phyloP scores from a whole-genome alignment of 1,140 invertebrate genomes.

The Drosophila elegans region DNA sequence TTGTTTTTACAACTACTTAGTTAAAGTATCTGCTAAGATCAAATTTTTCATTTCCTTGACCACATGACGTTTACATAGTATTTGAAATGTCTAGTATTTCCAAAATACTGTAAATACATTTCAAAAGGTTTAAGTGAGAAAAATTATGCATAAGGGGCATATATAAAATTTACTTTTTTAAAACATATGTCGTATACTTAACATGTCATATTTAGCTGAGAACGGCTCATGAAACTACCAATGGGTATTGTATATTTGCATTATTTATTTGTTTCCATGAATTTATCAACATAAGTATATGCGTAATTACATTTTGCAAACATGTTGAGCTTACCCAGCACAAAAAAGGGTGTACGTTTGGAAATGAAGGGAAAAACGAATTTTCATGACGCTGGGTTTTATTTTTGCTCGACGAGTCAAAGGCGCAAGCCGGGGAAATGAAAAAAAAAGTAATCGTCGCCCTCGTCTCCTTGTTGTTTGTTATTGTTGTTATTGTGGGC shows the following conservation, averaged over 20 bases:
- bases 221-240: too few species aligned
- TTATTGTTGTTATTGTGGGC: slow-evolving; percentile 61
- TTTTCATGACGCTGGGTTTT: slow-evolving; percentile 35
- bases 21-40: too few species aligned
- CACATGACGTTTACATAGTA: neutral
- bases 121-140: too few species aligned
- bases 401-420: slow-evolving; percentile 43
- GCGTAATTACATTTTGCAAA: slow-evolving; percentile 47
- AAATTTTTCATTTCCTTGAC: too few species aligned
- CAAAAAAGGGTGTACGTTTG: slow-evolving; percentile 7
- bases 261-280: slow-evolving; percentile 3
- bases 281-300: slow-evolving; percentile 36
- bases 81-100: too few species aligned
- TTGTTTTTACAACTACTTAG: too few species aligned
- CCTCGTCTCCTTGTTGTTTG: slow-evolving; percentile 36
- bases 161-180: too few species aligned
- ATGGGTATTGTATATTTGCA: slow-evolving; percentile 13
- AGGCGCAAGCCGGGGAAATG: slow-evolving; percentile 23
- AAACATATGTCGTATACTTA: slow-evolving; percentile 6
- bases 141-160: too few species aligned
- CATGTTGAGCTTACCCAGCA: slow-evolving; percentile 36
- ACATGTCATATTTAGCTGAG: neutral
- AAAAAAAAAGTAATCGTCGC: slow-evolving; percentile 9
- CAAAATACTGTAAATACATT: too few species aligned
- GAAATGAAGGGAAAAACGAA: slow-evolving; percentile 10